Base-by-base conservation (phyloP, 1,140 invertebrate species). In the Bathynomus jamesi region DNA sequence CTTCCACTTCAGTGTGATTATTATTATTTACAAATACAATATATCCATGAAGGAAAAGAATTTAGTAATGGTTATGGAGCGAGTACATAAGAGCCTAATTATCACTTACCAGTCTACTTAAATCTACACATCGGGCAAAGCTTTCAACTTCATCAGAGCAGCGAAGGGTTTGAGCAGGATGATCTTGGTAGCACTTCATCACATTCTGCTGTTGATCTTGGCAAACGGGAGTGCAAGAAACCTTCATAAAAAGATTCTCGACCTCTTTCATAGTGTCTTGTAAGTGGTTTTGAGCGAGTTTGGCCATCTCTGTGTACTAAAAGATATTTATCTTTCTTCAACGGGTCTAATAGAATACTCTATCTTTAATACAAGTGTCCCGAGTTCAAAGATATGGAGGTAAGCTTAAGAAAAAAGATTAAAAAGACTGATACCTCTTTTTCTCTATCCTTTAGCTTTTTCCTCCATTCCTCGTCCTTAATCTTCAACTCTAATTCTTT, bases 91-190 rank as follows among this genome's bases (percentile, higher is more conserved):
- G n/a, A n/a, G n/a, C n/a, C n/a, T n/a, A n/a, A n/a, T n/a, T 40
- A 8, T 7, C 17, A 61, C 76, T 78, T 32, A 78, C 76, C 67
- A 78, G 71, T 32, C 76, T 61, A 10, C 72, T 72, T 5, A 78
- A 60, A 30, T 78, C 73, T 4, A 78, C 76, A 73, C 76, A 78
- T n/a, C 71, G 61, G 27, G 76, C 62, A 66, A 78, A 78, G 5
- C 71, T 40, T 27, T 78, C 69, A 32, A 78, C 76, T n/a, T 74
- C 70, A 25, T 69, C 53, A 28, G 76, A 61, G 63, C 76, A 78
- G 10, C 70, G 71, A 8, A 78, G 63, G 1, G 73, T 66, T 65
- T 78, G 76, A 13, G 61, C 68, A 17, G 76, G 68, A 31, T 78
- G 71, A 21, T 75, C 71, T 25, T 73, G 60, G 65, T 78, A 78